Conservation (phyloP, 2,888 invertebrate genomes). For the Xanthorhoe designata region DNA sequence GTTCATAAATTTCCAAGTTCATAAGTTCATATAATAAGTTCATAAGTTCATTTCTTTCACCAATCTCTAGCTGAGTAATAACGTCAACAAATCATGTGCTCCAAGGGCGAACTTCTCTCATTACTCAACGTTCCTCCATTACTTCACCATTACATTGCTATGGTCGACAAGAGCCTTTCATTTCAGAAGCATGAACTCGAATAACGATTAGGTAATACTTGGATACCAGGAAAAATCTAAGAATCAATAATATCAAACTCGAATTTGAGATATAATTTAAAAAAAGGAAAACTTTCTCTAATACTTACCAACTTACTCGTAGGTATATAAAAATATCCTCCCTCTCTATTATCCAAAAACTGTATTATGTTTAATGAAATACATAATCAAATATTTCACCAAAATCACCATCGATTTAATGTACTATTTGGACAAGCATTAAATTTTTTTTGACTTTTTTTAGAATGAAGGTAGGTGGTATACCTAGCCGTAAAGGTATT, state of each 20-base stretch:
- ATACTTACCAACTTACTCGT: no score
- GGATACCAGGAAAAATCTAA: neutral
- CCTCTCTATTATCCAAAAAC: no score
- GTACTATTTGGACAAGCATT: no score
- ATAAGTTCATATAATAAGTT: conserved; percentile 24
- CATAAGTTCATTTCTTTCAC: conserved; percentile 31
- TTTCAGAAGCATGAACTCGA: neutral
- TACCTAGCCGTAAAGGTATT: no score
- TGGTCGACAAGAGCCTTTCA: conserved; percentile 15
- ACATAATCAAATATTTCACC: no score
- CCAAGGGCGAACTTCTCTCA: conserved; percentile 46
- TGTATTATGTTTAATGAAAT: no score
- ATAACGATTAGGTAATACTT: neutral
- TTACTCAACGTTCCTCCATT: conserved; percentile 42
- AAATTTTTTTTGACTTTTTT: no score
- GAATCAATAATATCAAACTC: neutral
- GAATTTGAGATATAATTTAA: no score
- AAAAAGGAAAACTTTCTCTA: no score
- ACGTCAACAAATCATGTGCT: conserved; percentile 58
- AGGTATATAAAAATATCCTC: no score
- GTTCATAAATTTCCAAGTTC: neutral
- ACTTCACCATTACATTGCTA: conserved; percentile 24
- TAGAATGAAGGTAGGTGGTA: no score
- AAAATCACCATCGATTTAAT: no score
- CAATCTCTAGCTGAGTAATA: conserved; percentile 50